A percentile compares a stretch with the other conserved stretches of the same genome.
phyloP scores from a whole-genome alignment of 2,888 invertebrate species.

The Rotaria magnacalcarata region DNA sequence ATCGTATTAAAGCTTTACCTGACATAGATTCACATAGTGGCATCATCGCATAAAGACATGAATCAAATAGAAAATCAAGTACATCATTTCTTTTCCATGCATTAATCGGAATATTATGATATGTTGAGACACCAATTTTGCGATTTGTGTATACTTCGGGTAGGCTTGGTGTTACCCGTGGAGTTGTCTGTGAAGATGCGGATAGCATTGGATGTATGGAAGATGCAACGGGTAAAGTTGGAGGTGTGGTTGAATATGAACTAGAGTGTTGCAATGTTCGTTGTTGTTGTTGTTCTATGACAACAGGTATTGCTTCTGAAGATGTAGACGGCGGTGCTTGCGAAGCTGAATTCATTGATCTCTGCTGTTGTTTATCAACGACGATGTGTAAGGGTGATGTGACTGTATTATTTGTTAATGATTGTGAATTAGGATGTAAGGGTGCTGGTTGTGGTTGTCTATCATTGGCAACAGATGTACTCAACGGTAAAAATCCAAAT shows the following conservation, averaged over 20 bases:
- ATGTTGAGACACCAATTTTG: neutral
- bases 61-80: neutral
- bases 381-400: neutral
- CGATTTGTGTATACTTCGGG: neutral
- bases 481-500: too few species aligned
- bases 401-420: neutral
- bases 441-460: neutral
- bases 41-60: neutral
- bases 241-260: too few species aligned
- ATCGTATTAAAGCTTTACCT: neutral
- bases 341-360: neutral
- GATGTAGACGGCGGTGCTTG: neutral
- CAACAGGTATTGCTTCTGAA: too few species aligned
- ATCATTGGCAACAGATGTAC: too few species aligned
- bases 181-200: too few species aligned
- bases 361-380: neutral
- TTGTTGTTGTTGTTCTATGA: neutral
- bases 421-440: neutral
- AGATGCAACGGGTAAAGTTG: too few species aligned
- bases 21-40: neutral
- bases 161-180: neutral
- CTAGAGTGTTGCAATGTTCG: too few species aligned
- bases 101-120: neutral
- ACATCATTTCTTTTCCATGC: neutral
- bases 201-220: too few species aligned